Percentiles rank a stretch among this genome's conserved stretches.
Evolutionary conservation across 2,113 vertebrate species (phyloP).

Genomic region (Laticauda colubrina): DNA sequence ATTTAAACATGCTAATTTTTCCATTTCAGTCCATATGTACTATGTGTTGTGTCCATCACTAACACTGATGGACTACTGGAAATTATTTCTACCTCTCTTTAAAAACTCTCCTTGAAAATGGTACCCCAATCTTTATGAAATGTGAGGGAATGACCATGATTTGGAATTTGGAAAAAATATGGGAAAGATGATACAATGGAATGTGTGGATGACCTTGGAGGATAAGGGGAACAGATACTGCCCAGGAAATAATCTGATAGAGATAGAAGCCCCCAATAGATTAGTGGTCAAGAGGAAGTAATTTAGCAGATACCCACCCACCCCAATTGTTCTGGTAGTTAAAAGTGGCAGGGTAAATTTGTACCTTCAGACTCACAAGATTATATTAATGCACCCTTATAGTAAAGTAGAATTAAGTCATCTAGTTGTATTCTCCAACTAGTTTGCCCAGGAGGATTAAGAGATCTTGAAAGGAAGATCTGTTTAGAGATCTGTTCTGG

Average conservation of each 20-base stretch:
- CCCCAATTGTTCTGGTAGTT: background rate
- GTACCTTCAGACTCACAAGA: background rate
- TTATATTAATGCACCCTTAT: background rate
- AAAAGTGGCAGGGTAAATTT: background rate
- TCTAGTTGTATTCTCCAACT: background rate
- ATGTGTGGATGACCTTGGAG: background rate
- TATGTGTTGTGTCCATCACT: background rate
- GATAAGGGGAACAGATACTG: background rate
- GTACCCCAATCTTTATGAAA: background rate
- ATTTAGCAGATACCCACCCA: background rate
- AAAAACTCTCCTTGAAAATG: background rate
- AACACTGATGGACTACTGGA: background rate
- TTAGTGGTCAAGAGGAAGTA: background rate
- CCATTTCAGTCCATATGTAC: background rate
- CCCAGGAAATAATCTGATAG: background rate
- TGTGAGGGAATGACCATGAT: conserved; percentile 16
- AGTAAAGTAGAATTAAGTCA: background rate
- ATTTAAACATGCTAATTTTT: background rate
- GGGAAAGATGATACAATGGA: background rate
- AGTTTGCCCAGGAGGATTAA: background rate
- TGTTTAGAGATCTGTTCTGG: too few species aligned
- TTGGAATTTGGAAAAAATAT: conserved; percentile 60
- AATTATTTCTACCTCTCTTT: background rate
- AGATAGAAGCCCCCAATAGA: background rate
- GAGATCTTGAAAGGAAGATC: background rate